These are phyloP conservation scores for Acrocephalus arundinaceus DNA, from an alignment of 2,113 vertebrate genomes.

Conservation along the genomic window DNA sequence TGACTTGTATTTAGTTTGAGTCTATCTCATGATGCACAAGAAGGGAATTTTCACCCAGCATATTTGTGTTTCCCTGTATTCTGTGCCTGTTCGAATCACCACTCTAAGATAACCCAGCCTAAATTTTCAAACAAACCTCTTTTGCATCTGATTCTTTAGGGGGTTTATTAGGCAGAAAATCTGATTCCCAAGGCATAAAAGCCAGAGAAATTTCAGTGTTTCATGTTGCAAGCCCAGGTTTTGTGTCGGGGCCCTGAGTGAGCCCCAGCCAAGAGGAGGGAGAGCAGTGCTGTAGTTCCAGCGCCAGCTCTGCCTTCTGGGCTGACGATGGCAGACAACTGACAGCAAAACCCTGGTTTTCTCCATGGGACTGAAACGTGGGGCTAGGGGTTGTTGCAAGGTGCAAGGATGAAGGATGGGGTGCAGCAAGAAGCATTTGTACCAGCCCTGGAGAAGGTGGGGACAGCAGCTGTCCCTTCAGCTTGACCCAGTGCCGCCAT, in stretches of 20 bases:
- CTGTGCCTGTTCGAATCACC: not conserved
- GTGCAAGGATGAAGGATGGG: not conserved
- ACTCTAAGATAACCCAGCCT: not conserved
- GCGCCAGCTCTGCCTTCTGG: not conserved
- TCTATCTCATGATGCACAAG: not conserved
- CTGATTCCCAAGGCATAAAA: not conserved
- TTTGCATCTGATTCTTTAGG: not conserved
- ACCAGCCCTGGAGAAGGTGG: not conserved
- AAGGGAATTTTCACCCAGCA: not conserved
- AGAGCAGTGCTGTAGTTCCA: not conserved
- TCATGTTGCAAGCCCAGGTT: not conserved
- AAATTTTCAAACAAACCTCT: not conserved
- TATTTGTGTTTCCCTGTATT: not conserved
- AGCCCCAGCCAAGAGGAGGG: not conserved
- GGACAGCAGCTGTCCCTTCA: not conserved
- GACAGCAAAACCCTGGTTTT: not conserved
- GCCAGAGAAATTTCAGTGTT: constrained; percentile 7
- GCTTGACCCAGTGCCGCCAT: not conserved
- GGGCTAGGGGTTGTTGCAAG: not conserved
- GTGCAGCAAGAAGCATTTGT: not conserved
- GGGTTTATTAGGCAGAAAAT: constrained; percentile 47
- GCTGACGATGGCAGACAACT: not conserved
- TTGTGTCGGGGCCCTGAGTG: not conserved
- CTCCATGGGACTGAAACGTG: not conserved
- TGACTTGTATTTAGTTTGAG: not conserved